Evolutionary conservation across 2,888 invertebrate species (phyloP), one percentile per base, ranked within the genome.

Genomic region (Palloptera scutellata): DNA sequence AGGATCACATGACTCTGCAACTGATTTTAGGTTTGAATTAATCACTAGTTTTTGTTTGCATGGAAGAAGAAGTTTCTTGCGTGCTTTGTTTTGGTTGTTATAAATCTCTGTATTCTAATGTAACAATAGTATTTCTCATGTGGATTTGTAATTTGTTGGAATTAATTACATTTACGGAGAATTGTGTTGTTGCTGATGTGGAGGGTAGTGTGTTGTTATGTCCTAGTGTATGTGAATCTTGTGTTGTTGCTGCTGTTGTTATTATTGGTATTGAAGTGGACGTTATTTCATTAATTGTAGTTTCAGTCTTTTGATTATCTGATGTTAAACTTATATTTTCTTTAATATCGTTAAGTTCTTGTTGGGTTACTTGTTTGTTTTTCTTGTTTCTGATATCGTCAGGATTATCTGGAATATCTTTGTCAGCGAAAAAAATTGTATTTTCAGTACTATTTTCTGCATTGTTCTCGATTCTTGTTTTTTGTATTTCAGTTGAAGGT

Each of bases 11-110:
- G 48, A n/a, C 0, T 43, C 74, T 75, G 72, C 43, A 72, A 74
- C 19, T 66, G 58, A 62, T 64, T 67, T 55, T 68, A 72, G 73
- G 71, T 76, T 79, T 64, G 57, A 30, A 69, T 76, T 74, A 77
- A 64, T 79, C 81, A 80, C 78, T 81, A 80, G 77, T 71, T 15
- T 67, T 40, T 60, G 51, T 67, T 65, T 62, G 48, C 64, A 68
- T 73, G 76, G 55, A 73, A 55, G 55, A 73, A 55, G 59, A 78
- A 57, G 52, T 72, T 76, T 70, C 75, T 61, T 67, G 71, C 70
- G 45, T 73, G 74, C 52, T 72, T 17, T 40, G 52, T 73, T 9
- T 30, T 53, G 30, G 2, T 30, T 30, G 30, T 30, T 30, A 6
- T 30, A 30, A 4, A 30, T 30, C 30, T 30, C 30, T 30, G 30